These are phyloP conservation scores for Esox niger DNA, from an alignment of 2,113 vertebrate species.

Conservation along the genomic window DNA sequence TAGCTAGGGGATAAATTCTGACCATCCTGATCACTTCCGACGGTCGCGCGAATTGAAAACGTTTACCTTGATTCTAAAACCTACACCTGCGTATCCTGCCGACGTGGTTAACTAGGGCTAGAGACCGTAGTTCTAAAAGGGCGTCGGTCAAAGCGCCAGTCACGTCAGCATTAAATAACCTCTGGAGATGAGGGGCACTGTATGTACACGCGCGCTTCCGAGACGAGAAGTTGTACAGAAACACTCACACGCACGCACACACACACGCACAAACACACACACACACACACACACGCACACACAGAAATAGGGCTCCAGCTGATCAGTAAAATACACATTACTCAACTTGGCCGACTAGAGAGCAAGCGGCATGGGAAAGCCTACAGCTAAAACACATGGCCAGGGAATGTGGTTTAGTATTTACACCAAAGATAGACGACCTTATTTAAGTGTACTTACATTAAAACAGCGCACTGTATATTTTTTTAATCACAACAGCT, in stretches of 20 bases:
- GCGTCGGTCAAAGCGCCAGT: neutral
- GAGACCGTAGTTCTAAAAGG: neutral
- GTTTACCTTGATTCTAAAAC: neutral
- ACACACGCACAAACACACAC: too few relatives aligned
- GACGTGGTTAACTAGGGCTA: neutral
- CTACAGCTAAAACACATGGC: neutral
- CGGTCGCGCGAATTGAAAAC: neutral
- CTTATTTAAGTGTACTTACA: too few relatives aligned
- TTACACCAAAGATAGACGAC: too few relatives aligned
- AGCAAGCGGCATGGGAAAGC: neutral
- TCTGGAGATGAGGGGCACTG: neutral
- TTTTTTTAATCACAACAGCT: too few relatives aligned
- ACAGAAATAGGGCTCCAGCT: slow-evolving; percentile 16
- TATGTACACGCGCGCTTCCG: too few relatives aligned
- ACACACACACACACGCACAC: neutral
- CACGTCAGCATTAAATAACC: slow-evolving; percentile 2
- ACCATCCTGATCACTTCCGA: too few relatives aligned
- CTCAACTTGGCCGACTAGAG: neutral
- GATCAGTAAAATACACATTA: slow-evolving; percentile 17
- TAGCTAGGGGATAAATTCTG: too few relatives aligned
- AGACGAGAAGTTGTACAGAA: too few relatives aligned
- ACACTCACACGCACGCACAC: too few relatives aligned
- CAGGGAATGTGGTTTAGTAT: neutral
- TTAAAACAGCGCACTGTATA: too few relatives aligned
- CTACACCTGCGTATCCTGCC: neutral